These are phyloP conservation scores for Timandra comae DNA, from an alignment of 2,888 invertebrate species.

Conservation along the genomic window DNA sequence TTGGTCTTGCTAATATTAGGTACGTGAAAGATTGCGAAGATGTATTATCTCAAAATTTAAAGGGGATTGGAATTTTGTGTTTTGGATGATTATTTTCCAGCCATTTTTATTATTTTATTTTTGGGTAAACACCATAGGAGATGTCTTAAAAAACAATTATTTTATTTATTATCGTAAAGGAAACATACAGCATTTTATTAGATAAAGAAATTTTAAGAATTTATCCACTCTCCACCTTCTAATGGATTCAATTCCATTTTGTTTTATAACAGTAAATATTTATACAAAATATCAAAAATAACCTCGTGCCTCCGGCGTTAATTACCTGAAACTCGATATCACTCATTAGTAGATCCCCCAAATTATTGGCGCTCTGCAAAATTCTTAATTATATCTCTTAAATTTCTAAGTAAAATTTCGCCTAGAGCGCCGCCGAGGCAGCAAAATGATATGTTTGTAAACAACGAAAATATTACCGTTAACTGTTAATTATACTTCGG, in stretches of 20 bases:
- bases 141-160: too few relatives aligned
- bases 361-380: constrained; percentile 71
- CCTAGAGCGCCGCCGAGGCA: constrained; percentile 59
- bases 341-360: constrained; percentile 71
- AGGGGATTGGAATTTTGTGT: not conserved
- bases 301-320: constrained; percentile 59
- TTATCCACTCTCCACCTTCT: too few relatives aligned
- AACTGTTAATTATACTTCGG: constrained; percentile 54
- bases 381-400: constrained; percentile 77
- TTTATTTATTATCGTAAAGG: too few relatives aligned
- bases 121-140: too few relatives aligned
- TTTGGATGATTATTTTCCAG: not conserved
- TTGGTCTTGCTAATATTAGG: not conserved
- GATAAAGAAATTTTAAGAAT: too few relatives aligned
- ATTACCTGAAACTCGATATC: constrained; percentile 74
- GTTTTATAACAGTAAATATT: constrained; percentile 26
- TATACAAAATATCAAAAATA: constrained; percentile 59
- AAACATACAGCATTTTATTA: too few relatives aligned
- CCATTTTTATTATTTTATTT: not conserved
- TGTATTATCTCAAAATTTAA: not conserved
- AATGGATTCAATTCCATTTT: constrained; percentile 3
- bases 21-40: not conserved
- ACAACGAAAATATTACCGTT: constrained; percentile 65
- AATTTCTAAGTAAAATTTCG: constrained; percentile 74
- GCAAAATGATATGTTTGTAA: constrained; percentile 75